Conservation (phyloP, 35 echinoderm and acorn worm genomes). For the Stichopus chloronotus region DNA sequence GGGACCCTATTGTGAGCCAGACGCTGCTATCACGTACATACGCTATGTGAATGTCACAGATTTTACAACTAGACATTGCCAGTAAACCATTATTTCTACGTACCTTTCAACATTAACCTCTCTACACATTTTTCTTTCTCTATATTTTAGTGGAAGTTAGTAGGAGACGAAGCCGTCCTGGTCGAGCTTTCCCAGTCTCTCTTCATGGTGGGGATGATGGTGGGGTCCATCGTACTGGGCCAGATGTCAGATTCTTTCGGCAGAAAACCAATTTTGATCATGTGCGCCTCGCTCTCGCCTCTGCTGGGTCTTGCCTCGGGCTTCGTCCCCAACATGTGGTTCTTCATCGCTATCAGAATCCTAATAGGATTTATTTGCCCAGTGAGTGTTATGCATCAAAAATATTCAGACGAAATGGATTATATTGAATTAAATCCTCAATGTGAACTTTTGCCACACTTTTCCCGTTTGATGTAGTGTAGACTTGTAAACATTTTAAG, state of each 20-base stretch:
- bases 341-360: slow-evolving; percentile 78
- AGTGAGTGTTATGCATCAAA: slow-evolving; percentile 3
- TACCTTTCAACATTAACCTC: not conserved
- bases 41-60: no score
- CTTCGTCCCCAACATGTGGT: slow-evolving; percentile 73
- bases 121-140: not conserved
- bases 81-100: not conserved
- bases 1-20: no score
- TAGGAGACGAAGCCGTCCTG: slow-evolving; percentile 58
- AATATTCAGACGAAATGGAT: no score
- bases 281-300: slow-evolving; percentile 64
- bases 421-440: no score
- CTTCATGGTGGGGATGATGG: slow-evolving; percentile 96
- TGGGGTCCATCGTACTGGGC: slow-evolving; percentile 81
- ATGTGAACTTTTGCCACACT: no score
- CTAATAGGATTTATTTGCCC: slow-evolving; percentile 64
- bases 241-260: slow-evolving; percentile 94
- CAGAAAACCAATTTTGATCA: slow-evolving; percentile 70
- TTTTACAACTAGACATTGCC: not conserved
- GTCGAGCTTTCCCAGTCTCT: slow-evolving; percentile 82
- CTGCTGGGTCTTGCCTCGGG: slow-evolving; percentile 69
- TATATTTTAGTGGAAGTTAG: slow-evolving; percentile 83
- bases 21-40: no score
- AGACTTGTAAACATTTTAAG: no score
- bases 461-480: no score